phyloP scores from a whole-genome alignment of 2,113 vertebrate species.

The Pionites leucogaster region DNA sequence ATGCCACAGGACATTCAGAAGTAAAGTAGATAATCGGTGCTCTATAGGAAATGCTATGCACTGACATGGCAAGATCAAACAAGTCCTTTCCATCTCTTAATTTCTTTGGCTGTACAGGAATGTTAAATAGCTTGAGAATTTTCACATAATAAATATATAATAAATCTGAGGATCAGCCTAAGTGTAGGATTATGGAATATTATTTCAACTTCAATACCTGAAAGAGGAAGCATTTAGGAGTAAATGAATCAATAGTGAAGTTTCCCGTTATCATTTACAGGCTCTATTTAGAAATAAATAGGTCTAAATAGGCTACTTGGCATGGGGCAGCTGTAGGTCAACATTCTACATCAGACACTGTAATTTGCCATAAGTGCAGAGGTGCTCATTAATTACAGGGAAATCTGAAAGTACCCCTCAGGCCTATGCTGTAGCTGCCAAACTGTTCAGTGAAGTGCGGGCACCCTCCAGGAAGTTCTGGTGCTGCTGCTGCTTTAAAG shows the following conservation, averaged over 20 bases:
- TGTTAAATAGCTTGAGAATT: constrained; percentile 70
- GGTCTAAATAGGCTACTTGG: constrained; percentile 66
- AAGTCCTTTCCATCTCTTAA: constrained; percentile 30
- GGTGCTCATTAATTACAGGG: constrained; percentile 67
- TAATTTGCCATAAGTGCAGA: constrained; percentile 64
- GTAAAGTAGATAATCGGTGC: neutral
- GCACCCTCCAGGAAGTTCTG: constrained; percentile 51
- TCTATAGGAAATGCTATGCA: neutral
- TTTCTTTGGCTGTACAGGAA: constrained; percentile 61
- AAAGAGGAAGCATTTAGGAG: constrained; percentile 73
- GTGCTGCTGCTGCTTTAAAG: constrained; percentile 43
- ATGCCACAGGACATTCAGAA: neutral
- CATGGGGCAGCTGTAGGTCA: constrained; percentile 63
- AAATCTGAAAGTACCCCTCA: constrained; percentile 66
- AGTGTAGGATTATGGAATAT: constrained; percentile 72
- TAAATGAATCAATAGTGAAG: constrained; percentile 75
- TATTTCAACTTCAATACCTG: constrained; percentile 66
- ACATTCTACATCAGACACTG: constrained; percentile 61
- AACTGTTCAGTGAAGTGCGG: constrained; percentile 53
- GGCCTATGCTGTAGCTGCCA: constrained; percentile 50
- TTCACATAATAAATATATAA: constrained; percentile 66
- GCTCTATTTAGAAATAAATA: constrained; percentile 76
- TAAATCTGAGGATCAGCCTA: constrained; percentile 63
- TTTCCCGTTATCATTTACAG: constrained; percentile 77
- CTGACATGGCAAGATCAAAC: constrained; percentile 34